Conservation (phyloP, 2,797 vertebrate genomes). For the Acridotheres tristis region DNA sequence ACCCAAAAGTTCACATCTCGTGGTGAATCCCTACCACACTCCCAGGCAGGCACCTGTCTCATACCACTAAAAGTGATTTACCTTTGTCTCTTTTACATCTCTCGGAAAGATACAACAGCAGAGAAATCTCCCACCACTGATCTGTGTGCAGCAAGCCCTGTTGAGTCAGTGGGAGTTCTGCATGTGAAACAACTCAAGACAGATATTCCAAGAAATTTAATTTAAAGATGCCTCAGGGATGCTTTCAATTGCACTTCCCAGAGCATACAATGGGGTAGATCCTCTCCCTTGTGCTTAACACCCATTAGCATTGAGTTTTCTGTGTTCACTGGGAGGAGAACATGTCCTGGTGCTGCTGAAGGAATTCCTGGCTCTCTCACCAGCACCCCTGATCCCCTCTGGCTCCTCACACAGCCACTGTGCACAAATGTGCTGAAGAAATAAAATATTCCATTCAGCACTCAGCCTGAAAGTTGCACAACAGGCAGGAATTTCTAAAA, state of each 20-base stretch:
- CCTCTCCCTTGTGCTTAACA: background rate
- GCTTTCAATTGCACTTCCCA: constrained; percentile 41
- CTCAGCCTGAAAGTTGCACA: background rate
- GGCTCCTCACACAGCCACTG: background rate
- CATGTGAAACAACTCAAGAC: background rate
- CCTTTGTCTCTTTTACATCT: background rate
- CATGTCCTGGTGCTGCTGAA: background rate
- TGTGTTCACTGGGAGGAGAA: background rate
- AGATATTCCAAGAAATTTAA: background rate
- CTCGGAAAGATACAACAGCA: background rate
- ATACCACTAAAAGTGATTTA: background rate
- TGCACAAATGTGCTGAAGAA: background rate
- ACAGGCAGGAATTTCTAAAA: background rate
- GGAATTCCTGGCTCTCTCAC: background rate
- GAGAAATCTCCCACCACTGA: background rate
- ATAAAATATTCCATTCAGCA: background rate
- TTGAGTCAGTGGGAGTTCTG: background rate
- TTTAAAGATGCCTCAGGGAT: constrained; percentile 43
- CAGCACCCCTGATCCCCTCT: background rate
- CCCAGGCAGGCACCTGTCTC: background rate
- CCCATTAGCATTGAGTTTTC: constrained; percentile 8
- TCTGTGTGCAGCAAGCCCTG: background rate
- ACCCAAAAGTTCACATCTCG: background rate
- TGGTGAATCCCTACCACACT: background rate
- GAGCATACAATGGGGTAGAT: background rate